These are phyloP conservation scores for Phaetusa simplex DNA, from an alignment of 2,113 vertebrate genomes.

Conservation along the genomic window DNA sequence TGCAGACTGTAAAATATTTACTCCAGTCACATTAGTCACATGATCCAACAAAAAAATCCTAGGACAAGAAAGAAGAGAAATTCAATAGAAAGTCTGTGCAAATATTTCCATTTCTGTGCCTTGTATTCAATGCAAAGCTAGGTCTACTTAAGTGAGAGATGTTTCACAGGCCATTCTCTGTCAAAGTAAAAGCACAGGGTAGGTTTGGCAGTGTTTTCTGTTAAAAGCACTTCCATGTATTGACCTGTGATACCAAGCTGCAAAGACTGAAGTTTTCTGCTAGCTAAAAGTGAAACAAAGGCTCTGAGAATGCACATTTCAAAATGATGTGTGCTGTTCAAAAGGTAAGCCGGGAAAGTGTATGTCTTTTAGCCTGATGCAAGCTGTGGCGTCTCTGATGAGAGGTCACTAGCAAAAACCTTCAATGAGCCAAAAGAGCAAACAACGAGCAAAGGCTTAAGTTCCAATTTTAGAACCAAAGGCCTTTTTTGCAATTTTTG, in stretches of 20 bases:
- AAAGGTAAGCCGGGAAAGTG: neutral
- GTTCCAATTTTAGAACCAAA: neutral
- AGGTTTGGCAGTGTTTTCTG: neutral
- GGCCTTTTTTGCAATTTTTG: neutral
- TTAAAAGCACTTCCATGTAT: neutral
- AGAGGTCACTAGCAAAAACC: neutral
- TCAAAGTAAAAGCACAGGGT: neutral
- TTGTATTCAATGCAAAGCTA: neutral
- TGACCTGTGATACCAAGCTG: neutral
- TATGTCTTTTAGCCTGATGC: neutral
- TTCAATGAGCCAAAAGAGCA: neutral
- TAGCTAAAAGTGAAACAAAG: neutral
- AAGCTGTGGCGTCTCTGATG: neutral
- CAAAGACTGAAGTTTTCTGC: neutral
- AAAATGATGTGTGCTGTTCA: accelerated
- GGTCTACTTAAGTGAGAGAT: neutral
- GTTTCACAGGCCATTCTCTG: neutral
- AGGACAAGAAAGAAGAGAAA: neutral
- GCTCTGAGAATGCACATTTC: neutral
- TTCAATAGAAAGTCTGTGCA: neutral
- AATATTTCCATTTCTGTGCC: neutral
- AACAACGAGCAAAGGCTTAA: neutral
- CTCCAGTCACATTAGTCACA: neutral
- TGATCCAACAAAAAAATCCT: neutral
- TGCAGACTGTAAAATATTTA: neutral